A percentile compares a stretch with the other conserved stretches of the same genome.
Conservation (phyloP, 1,140 invertebrate genomes). For the Eubasilissa regina region DNA sequence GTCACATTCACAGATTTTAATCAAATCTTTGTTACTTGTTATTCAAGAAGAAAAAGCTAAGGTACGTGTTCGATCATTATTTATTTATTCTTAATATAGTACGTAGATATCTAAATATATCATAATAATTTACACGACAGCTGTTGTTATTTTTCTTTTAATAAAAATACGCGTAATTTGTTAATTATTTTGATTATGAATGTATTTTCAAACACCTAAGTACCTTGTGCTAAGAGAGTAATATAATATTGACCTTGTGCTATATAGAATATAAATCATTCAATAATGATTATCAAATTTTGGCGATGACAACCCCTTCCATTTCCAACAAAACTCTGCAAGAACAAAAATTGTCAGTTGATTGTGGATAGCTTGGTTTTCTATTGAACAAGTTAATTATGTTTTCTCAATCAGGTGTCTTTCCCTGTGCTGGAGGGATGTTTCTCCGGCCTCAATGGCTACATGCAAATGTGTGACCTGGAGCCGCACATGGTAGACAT, state of each 20-base stretch:
- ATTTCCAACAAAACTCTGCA: neutral
- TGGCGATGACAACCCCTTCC: neutral
- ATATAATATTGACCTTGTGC: too few species aligned
- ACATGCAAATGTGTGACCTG: constrained; percentile 23
- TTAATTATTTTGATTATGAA: neutral
- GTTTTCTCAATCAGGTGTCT: neutral
- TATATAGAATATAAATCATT: neutral
- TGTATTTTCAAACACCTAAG: neutral
- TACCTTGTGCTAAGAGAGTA: too few species aligned
- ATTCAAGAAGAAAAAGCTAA: constrained; percentile 33
- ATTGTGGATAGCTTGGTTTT: neutral
- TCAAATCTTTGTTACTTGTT: constrained; percentile 8
- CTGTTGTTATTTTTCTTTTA: neutral
- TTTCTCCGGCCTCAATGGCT: constrained; percentile 13
- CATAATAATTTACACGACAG: neutral
- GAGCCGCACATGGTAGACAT: constrained; percentile 5
- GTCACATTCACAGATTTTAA: constrained; percentile 5
- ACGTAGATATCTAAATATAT: too few species aligned
- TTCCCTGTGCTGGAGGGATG: constrained; percentile 19
- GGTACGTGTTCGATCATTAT: neutral
- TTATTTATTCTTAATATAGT: too few species aligned
- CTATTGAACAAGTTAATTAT: neutral
- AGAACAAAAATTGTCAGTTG: neutral
- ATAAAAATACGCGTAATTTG: neutral
- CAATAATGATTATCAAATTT: neutral